Conservation (phyloP, 1,140 invertebrate species). For the Achroia grisella region DNA sequence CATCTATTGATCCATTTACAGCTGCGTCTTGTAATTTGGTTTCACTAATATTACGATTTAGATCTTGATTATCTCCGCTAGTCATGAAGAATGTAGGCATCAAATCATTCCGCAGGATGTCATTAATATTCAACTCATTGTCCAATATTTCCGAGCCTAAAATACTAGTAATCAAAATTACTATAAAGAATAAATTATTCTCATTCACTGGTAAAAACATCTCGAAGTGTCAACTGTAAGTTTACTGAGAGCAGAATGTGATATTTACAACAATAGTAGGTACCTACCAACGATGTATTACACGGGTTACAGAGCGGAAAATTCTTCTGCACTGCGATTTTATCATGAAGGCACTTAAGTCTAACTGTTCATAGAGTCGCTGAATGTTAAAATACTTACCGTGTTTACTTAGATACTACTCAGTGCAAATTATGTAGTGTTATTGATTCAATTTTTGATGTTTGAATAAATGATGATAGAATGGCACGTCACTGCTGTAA, state of each 20-base stretch:
- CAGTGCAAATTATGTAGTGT: no score
- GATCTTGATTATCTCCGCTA: constrained; percentile 18
- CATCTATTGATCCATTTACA: constrained; percentile 72
- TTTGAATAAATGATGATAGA: no score
- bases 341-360: constrained; percentile 19
- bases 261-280: not conserved
- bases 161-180: not conserved
- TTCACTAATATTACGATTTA: constrained; percentile 10
- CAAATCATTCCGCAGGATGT: constrained; percentile 77
- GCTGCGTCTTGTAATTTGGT: constrained; percentile 7
- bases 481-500: no score
- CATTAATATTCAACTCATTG: constrained; percentile 73
- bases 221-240: not conserved
- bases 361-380: constrained; percentile 8
- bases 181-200: not conserved
- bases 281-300: constrained; percentile 19
- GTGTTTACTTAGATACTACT: no score
- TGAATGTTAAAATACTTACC: no score
- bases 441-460: no score
- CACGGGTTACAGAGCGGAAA: constrained; percentile 61
- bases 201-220: not conserved
- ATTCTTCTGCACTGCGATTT: constrained; percentile 36
- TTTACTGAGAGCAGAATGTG: not conserved
- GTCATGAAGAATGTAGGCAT: constrained; percentile 76
- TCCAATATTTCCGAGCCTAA: constrained; percentile 22